Evolutionary conservation across 1,140 invertebrate species (phyloP).

Genomic region (Glomeris maerens): DNA sequence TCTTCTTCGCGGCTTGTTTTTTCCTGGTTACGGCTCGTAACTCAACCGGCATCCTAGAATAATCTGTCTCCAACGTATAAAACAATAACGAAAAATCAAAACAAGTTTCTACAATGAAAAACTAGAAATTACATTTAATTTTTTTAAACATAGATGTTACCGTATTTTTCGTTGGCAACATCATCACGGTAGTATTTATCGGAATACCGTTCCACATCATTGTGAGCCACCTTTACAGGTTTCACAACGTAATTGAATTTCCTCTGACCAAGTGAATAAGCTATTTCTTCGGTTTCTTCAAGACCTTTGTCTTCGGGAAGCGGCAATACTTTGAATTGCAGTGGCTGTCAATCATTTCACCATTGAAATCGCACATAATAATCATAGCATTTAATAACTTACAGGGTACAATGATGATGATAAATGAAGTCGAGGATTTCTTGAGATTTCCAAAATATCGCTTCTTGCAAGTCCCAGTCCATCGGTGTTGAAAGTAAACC

Average conservation of each 20-base stretch:
- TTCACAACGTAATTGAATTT: no score
- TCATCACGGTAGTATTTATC: constrained; percentile 42
- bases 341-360: not conserved
- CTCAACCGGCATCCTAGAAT: constrained; percentile 8
- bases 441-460: constrained; percentile 13
- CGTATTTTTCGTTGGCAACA: constrained; percentile 6
- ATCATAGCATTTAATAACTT: not conserved
- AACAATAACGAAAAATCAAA: not conserved
- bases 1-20: constrained; percentile 36
- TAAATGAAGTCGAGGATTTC: not conserved
- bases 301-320: not conserved
- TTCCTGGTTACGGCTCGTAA: constrained; percentile 21
- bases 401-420: not conserved
- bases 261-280: no score
- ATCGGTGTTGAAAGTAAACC: not conserved
- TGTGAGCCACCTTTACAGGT: constrained; percentile 35
- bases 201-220: constrained; percentile 48
- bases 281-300: no score
- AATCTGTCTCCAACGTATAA: constrained; percentile 9
- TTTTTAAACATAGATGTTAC: constrained; percentile 10
- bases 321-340: not conserved
- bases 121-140: constrained; percentile 13
- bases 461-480: constrained; percentile 15
- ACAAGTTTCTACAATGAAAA: not conserved
- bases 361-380: not conserved